phyloP scores from a whole-genome alignment of 2,797 vertebrate species.

The Tauraco hartlaubi region DNA sequence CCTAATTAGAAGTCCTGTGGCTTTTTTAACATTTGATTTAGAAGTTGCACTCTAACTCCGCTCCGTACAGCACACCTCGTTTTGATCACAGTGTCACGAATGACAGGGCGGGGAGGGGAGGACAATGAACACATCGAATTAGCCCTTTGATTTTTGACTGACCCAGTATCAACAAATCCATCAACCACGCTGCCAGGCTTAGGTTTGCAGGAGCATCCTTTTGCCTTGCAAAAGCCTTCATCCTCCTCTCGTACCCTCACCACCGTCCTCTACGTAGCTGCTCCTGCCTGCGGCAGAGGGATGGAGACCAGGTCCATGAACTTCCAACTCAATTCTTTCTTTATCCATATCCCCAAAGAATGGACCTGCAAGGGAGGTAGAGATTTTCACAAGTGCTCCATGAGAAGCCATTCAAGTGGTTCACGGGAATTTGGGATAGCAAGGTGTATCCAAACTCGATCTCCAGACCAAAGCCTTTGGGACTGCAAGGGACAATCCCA shows the following conservation, averaged over 20 bases:
- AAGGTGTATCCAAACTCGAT: neutral
- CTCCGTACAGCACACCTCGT: neutral
- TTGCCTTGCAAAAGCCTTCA: neutral
- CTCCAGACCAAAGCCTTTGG: neutral
- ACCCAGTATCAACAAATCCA: neutral
- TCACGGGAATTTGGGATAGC: neutral
- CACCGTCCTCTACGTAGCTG: neutral
- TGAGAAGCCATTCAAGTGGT: neutral
- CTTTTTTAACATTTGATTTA: neutral
- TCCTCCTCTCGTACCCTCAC: neutral
- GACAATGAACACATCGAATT: neutral
- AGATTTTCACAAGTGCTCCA: neutral
- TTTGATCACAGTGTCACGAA: neutral
- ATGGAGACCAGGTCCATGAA: neutral
- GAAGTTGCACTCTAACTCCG: neutral
- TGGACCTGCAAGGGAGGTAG: neutral
- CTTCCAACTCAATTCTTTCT: neutral
- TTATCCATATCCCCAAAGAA: neutral
- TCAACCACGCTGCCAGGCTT: neutral
- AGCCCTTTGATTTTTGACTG: neutral
- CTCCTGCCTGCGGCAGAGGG: neutral
- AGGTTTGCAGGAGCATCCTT: too few species aligned
- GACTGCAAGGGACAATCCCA: neutral
- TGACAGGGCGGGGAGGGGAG: too few species aligned
- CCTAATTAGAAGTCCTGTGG: constrained; percentile 50